Evolutionary conservation across 2,113 vertebrate genomes (phyloP), one percentile per base, ranked within the genome.

Genomic region (Todiramphus chloris): DNA sequence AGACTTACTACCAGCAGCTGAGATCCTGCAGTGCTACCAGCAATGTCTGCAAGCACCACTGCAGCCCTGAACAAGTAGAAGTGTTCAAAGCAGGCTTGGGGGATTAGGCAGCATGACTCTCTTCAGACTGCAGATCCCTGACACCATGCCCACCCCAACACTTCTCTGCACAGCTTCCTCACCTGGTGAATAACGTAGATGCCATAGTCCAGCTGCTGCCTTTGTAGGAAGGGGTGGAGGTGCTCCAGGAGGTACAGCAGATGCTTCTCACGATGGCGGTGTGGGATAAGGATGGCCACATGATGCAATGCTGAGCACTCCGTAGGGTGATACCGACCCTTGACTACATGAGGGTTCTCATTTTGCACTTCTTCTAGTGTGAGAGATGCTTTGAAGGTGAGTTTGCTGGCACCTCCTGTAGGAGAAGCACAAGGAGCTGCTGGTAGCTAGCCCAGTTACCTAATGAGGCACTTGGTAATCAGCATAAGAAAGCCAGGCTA

Each of bases 101-200:
- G 44, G 39, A 64, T 35, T 25, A 44, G 23, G 84, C 62, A 90
- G 55, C 35, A 90, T 8, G 13, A 16, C 30, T 18, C 53, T 56
- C 62, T 69, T 58, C 1, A 0, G 55, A 30, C 84, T 70, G 37
- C 60, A 51, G 17, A 72, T 14, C 69, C 44, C 20, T 10, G 28
- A 16, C 13, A 13, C 2, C 37, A 33, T 20, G 39, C 44, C 64
- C 25, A 39, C 16, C 48, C 63, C 30, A 43, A 13, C 2, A 19
- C 3, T 2, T 4, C 39, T 62, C 82, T 41, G 62, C 43, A 51
- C 25, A 31, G 70, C 13, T 83, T 73, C 50, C 97, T 80, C 97
- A 99, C 99, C 99, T 99, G 99, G 90, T 99, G 99, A 91, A 99
- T 99, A 94, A 99, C 93, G 0, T 99, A 99, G 90, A 99, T 98